Percentiles rank a stretch among this genome's conserved stretches.
phyloP scores from a whole-genome alignment of 1,140 invertebrate species.

The Oedothorax gibbosus region DNA sequence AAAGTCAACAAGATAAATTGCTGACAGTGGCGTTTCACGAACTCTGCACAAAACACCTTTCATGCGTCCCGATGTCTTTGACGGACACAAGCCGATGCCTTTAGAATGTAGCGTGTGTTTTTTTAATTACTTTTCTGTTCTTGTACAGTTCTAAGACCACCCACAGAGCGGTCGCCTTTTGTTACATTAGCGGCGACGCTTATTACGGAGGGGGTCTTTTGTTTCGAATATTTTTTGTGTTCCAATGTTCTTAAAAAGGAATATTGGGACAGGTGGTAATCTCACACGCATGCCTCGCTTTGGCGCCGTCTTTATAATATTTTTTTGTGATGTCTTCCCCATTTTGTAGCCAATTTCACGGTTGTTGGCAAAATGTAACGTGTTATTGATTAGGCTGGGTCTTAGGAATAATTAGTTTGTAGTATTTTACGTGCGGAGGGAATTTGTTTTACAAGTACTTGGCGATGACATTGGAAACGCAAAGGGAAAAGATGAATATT shows the following conservation, averaged over 20 bases:
- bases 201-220: constrained; percentile 30
- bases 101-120: constrained; percentile 28
- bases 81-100: constrained; percentile 4
- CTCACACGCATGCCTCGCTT: constrained; percentile 6
- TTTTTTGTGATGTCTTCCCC: too few species aligned
- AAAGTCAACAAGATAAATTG: constrained; percentile 59
- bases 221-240: constrained; percentile 6
- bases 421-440: too few species aligned
- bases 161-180: constrained; percentile 45
- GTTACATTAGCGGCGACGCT: constrained; percentile 33
- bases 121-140: constrained; percentile 53
- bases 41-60: constrained; percentile 31
- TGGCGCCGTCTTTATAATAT: neutral
- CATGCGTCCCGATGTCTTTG: constrained; percentile 32
- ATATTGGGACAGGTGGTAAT: constrained; percentile 34
- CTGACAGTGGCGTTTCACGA: constrained; percentile 58
- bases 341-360: too few species aligned
- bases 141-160: constrained; percentile 14
- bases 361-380: too few species aligned
- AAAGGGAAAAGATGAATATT: too few species aligned
- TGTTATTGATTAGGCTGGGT: too few species aligned
- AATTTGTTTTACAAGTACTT: too few species aligned
- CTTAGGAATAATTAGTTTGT: too few species aligned
- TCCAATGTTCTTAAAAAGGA: neutral
- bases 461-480: too few species aligned